These are phyloP conservation scores for Sebastes matsubarae DNA, from an alignment of 2,797 vertebrate genomes.

Conservation along the genomic window DNA sequence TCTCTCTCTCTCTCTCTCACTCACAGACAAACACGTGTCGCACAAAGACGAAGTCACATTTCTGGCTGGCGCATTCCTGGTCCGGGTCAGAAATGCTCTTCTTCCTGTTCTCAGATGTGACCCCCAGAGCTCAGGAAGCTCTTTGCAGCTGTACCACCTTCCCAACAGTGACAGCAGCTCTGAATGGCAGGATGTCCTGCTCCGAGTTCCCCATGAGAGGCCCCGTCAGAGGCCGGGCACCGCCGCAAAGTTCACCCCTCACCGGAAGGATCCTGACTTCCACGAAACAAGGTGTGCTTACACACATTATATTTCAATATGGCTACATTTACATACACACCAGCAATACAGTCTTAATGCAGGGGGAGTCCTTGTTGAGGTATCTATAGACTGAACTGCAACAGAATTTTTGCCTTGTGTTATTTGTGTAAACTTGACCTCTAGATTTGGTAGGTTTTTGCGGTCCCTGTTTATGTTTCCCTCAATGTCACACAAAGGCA, in stretches of 20 bases:
- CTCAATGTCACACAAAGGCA: neutral
- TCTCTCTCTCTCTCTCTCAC: neutral
- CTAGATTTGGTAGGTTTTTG: neutral
- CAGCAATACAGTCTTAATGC: neutral
- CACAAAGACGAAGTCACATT: constrained; percentile 6
- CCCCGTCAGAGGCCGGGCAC: constrained; percentile 63
- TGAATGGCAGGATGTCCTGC: constrained; percentile 96
- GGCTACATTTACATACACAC: neutral
- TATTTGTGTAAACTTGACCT: neutral
- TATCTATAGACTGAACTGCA: neutral
- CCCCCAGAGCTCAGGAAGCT: constrained; percentile 81
- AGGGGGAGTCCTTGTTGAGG: neutral
- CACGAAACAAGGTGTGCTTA: constrained; percentile 6
- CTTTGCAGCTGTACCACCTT: constrained; percentile 83
- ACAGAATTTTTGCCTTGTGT: too few relatives aligned
- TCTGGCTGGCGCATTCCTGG: neutral
- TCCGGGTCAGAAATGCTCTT: constrained; percentile 57
- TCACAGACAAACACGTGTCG: constrained; percentile 10
- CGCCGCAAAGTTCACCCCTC: constrained; percentile 43
- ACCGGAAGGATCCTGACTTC: constrained; percentile 21
- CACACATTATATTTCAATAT: neutral
- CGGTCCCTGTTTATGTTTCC: neutral
- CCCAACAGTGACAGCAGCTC: constrained; percentile 85
- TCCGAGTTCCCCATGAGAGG: constrained; percentile 56
- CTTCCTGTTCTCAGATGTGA: constrained; percentile 84